These are phyloP conservation scores for Trichosurus vulpecula DNA, from an alignment of 2,797 vertebrate genomes.

Conservation along the genomic window DNA sequence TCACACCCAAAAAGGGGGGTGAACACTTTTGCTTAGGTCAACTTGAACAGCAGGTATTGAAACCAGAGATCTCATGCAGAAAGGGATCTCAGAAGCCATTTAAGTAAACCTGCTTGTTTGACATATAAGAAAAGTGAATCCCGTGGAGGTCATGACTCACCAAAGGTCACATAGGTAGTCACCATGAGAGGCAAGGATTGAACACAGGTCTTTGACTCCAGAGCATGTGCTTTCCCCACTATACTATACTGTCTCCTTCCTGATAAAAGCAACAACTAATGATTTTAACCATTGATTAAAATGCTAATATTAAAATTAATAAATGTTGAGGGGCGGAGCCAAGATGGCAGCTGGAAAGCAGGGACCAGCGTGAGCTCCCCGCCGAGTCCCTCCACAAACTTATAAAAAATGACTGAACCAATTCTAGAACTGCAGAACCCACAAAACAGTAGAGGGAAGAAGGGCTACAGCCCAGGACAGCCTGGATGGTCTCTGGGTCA, in stretches of 20 bases:
- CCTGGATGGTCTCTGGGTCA: too few species aligned
- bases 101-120: not conserved
- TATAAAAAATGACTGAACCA: too few species aligned
- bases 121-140: not conserved
- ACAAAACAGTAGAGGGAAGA: too few species aligned
- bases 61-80: not conserved
- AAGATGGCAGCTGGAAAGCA: too few species aligned
- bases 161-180: not conserved
- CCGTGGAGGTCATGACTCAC: not conserved
- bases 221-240: not conserved
- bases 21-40: not conserved
- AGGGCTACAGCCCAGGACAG: too few species aligned
- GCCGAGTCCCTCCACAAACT: too few species aligned
- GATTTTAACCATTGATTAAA: not conserved
- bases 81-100: not conserved
- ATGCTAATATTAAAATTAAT: not conserved
- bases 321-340: too few species aligned
- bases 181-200: not conserved
- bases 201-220: not conserved
- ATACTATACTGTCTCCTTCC: not conserved
- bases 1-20: rapidly evolving
- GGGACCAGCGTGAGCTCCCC: too few species aligned
- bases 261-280: not conserved
- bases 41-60: not conserved
- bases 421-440: too few species aligned